Percentiles rank a stretch among this genome's conserved stretches.
Conservation (phyloP, 2,113 vertebrate species). For the Paraplagusia blochii region DNA sequence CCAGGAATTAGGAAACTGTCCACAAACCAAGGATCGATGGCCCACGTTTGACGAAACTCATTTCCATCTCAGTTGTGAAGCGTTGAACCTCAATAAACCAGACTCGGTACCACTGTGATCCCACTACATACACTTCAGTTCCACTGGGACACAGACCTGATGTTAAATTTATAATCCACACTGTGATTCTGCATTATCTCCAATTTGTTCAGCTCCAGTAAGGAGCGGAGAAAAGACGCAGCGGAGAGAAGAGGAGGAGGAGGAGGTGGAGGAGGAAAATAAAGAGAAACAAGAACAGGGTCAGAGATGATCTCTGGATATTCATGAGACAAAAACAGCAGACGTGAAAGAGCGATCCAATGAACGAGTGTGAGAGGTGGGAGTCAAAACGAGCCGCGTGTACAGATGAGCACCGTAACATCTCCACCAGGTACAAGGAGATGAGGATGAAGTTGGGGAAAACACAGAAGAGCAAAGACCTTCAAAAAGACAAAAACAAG, state of each 20-base stretch:
- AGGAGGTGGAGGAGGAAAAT: no score
- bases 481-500: neutral
- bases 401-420: constrained; percentile 33
- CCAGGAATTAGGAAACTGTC: no score
- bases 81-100: no score
- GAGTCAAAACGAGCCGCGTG: constrained; percentile 34
- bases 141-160: neutral
- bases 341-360: constrained; percentile 55
- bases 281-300: constrained; percentile 35
- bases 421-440: constrained; percentile 5
- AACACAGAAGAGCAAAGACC: constrained; percentile 8
- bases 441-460: constrained; percentile 30
- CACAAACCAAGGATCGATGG: no score
- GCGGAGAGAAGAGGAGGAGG: neutral
- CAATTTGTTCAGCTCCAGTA: neutral
- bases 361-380: constrained; percentile 27
- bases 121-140: no score
- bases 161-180: neutral
- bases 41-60: no score
- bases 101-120: no score
- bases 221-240: neutral
- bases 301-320: constrained; percentile 45
- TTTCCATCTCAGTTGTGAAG: no score
- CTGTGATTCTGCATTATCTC: constrained; percentile 11
- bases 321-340: constrained; percentile 56